Evolutionary conservation across 2,888 invertebrate species (phyloP).

Genomic region (Steinernema scapterisci): DNA sequence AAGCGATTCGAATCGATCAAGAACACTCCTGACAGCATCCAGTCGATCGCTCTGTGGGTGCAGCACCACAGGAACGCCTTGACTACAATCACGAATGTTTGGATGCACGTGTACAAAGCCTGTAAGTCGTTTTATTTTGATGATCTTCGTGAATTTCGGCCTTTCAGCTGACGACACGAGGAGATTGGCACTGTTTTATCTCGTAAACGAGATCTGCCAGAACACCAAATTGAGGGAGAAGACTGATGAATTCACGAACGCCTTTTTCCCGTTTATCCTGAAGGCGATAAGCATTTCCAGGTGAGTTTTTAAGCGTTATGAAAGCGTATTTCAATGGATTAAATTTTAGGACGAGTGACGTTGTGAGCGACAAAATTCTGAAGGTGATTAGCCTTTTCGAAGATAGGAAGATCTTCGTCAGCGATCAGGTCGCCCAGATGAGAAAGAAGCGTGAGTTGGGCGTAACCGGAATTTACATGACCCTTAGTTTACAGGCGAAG

Average conservation of each 20-base stretch:
- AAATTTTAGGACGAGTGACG: not conserved
- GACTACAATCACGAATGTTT: constrained; percentile 54
- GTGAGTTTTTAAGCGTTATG: not conserved
- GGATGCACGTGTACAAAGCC: constrained; percentile 58
- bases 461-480: not conserved
- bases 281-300: constrained; percentile 9
- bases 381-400: constrained; percentile 70
- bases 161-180: constrained; percentile 53
- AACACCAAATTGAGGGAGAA: constrained; percentile 71
- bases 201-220: constrained; percentile 98
- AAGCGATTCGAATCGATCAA: constrained; percentile 24
- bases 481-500: not conserved
- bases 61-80: constrained; percentile 58
- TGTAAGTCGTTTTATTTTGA: constrained; percentile 39
- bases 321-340: not conserved
- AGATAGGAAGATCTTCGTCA: constrained; percentile 74
- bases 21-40: constrained; percentile 15
- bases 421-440: constrained; percentile 80
- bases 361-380: constrained; percentile 33
- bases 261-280: not conserved
- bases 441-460: constrained; percentile 38
- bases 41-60: constrained; percentile 36
- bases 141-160: not conserved
- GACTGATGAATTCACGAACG: not conserved
- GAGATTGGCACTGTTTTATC: constrained; percentile 86